Percentiles rank a stretch among this genome's conserved stretches.
Evolutionary conservation across 2,797 vertebrate species (phyloP).

Genomic region (Potorous gilbertii): DNA sequence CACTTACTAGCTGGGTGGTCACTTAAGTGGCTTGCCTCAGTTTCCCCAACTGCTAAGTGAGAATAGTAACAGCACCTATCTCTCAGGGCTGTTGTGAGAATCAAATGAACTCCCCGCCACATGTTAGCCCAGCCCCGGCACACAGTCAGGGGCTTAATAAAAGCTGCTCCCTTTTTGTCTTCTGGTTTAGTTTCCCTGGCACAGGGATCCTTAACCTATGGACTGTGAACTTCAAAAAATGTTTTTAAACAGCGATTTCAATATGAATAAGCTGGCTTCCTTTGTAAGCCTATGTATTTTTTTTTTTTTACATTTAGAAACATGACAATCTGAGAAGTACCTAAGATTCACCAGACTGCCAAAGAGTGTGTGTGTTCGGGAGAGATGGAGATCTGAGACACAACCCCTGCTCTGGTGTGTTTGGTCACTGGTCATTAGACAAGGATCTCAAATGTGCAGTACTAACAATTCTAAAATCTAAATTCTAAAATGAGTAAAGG

Average conservation of each 20-base stretch:
- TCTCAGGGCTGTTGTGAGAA: not conserved
- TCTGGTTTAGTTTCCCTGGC: not conserved
- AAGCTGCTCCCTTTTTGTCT: not conserved
- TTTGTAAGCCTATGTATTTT: not conserved
- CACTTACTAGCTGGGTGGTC: not conserved
- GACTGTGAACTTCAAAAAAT: not conserved
- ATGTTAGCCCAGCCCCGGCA: not conserved
- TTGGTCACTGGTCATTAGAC: not conserved
- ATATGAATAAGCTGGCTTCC: not conserved
- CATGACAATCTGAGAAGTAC: not conserved
- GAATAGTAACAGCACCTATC: not conserved
- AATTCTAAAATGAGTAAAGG: not conserved
- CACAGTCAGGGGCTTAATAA: not conserved
- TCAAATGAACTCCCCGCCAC: too few relatives aligned
- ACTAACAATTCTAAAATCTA: not conserved
- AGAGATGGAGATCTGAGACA: not conserved
- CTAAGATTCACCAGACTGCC: not conserved
- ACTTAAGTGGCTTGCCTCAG: not conserved
- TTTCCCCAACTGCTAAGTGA: not conserved
- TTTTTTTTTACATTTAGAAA: not conserved
- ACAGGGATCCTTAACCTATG: not conserved
- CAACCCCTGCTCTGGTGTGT: not conserved
- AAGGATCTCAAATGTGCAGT: not conserved
- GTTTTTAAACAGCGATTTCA: not conserved
- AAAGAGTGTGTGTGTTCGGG: not conserved